A percentile compares a stretch with the other conserved stretches of the same genome.
These are phyloP conservation scores for Hedya salicella DNA, from an alignment of 2,888 invertebrate species.

Conservation along the genomic window DNA sequence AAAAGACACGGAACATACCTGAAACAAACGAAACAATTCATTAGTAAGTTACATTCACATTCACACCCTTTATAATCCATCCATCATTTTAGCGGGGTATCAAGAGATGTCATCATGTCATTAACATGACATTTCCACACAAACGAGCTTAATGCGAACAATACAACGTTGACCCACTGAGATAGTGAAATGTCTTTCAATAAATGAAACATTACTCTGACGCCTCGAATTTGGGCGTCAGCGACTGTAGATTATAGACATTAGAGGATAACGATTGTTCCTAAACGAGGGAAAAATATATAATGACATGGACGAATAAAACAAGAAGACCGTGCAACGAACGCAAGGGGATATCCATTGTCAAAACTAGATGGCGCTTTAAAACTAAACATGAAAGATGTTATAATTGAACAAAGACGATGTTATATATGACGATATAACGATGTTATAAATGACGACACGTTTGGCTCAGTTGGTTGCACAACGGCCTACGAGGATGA, in stretches of 20 bases:
- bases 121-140: constrained; percentile 12
- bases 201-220: constrained; percentile 9
- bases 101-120: constrained; percentile 25
- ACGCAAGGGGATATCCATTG: too few species aligned
- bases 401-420: too few species aligned
- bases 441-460: too few species aligned
- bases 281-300: not conserved
- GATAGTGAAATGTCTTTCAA: constrained; percentile 27
- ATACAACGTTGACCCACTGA: constrained; percentile 28
- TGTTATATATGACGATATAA: too few species aligned
- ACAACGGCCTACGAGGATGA: too few species aligned
- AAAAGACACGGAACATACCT: constrained; percentile 31
- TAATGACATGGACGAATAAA: not conserved
- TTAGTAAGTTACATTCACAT: constrained; percentile 5
- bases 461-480: too few species aligned
- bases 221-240: constrained; percentile 11
- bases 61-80: not conserved
- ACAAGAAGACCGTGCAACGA: too few species aligned
- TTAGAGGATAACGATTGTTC: constrained; percentile 22
- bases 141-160: constrained; percentile 13
- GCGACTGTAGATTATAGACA: constrained; percentile 4
- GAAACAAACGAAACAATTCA: constrained; percentile 18
- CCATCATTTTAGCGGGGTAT: constrained; percentile 6
- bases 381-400: too few species aligned
- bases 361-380: too few species aligned